Evolutionary conservation across 1,140 invertebrate species (phyloP).

Genomic region (Bilobella aurantiaca): DNA sequence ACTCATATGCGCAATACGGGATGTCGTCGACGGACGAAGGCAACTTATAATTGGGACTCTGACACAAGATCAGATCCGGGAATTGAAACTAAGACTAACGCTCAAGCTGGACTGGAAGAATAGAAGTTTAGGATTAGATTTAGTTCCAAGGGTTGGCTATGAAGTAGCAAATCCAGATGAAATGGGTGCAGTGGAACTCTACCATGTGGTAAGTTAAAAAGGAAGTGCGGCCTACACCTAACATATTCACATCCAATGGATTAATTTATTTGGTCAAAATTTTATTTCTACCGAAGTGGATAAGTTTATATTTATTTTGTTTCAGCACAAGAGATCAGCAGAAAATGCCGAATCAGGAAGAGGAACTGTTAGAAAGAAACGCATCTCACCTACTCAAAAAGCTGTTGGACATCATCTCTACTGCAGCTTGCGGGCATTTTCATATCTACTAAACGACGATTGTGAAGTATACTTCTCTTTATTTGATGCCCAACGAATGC

Average conservation of each 20-base stretch:
- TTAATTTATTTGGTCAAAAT: too few species aligned
- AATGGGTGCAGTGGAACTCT: slow-evolving; percentile 76
- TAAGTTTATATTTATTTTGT: slow-evolving; percentile 14
- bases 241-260: too few species aligned
- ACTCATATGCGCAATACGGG: slow-evolving; percentile 74
- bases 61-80: slow-evolving; percentile 76
- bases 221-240: too few species aligned
- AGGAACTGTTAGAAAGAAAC: slow-evolving; percentile 41
- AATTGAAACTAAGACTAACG: slow-evolving; percentile 73
- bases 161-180: slow-evolving; percentile 41
- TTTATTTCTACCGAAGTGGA: too few species aligned
- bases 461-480: slow-evolving; percentile 77
- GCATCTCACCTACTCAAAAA: neutral
- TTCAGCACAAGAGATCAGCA: slow-evolving; percentile 63
- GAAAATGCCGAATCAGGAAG: slow-evolving; percentile 65
- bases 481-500: slow-evolving; percentile 61
- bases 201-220: slow-evolving; percentile 60
- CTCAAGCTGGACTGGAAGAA: slow-evolving; percentile 92
- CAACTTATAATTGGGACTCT: slow-evolving; percentile 73
- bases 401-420: slow-evolving; percentile 69
- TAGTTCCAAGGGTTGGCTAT: slow-evolving; percentile 77
- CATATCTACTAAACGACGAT: slow-evolving; percentile 68
- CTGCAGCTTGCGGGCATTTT: slow-evolving; percentile 78
- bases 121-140: slow-evolving; percentile 77
- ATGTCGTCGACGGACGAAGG: slow-evolving; percentile 70